Evolutionary conservation across 2,888 invertebrate species (phyloP).

Genomic region (Clepsis dumicolana): DNA sequence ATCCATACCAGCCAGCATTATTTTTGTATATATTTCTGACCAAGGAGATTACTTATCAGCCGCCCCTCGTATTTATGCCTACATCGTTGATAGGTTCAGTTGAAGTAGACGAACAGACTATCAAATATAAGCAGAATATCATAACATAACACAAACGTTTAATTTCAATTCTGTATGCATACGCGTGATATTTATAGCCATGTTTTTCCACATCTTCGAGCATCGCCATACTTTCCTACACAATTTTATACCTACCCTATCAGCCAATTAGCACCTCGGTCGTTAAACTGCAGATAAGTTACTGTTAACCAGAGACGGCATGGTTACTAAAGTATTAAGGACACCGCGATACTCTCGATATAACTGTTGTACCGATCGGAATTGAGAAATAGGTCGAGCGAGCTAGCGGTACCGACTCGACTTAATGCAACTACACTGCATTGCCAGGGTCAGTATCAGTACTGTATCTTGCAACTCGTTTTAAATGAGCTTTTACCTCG

Average conservation of each 20-base stretch:
- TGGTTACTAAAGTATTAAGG: conserved; percentile 32
- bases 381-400: conserved; percentile 25
- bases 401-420: conserved; percentile 29
- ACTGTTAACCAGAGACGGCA: conserved; percentile 6
- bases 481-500: conserved; percentile 10
- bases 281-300: conserved; percentile 14
- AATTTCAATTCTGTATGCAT: neutral
- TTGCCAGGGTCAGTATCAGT: conserved; percentile 16
- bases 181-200: neutral
- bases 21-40: too few species aligned
- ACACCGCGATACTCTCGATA: conserved; percentile 31
- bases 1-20: too few species aligned
- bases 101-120: too few species aligned
- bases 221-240: neutral
- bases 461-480: conserved; percentile 10
- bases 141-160: too few species aligned
- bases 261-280: conserved; percentile 25
- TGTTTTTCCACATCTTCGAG: neutral
- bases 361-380: conserved; percentile 34
- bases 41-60: too few species aligned
- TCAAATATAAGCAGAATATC: too few species aligned
- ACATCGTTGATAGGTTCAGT: too few species aligned
- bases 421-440: conserved; percentile 29
- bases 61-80: too few species aligned
- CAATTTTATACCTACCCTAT: neutral